Evolutionary conservation across 2,797 vertebrate genomes (phyloP), one percentile per base, ranked within the genome.

Genomic region (Geotrypetes seraphini): DNA sequence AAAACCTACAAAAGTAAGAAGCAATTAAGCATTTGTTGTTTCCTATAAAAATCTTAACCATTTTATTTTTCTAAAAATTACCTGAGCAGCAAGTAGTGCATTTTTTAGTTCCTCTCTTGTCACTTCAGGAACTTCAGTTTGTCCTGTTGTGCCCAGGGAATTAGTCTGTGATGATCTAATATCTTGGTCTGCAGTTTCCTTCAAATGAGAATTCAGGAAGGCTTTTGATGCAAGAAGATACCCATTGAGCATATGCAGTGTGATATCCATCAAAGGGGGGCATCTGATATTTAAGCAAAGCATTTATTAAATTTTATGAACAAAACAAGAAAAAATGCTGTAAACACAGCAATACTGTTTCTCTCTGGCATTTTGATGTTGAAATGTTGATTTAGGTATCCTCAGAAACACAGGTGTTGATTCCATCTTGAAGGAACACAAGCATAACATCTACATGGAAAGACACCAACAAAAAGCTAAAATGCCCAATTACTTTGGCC

Each of bases 71-170:
- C n/a, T n/a, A n/a, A n/a, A n/a, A n/a, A 50, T 58, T 71, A 97
- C 96, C 92, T 99, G 96, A 16, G 95, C 96, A 29, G 96, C 79
- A 17, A 99, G 68, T 28, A 99, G 75, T 12, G 96, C 96, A 12
- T 97, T 99, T 75, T 96, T 98, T 36, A 99, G 62, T 61, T 99
- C 95, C 68, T 99, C 96, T 46, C 95, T 82, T 24, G 94, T 97
- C 57, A 99, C 96, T 69, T 99, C 95, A 2, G 92, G 87, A 7
- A 88, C 82, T 13, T 97, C 94, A 3, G 81, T 67, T 41, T 85
- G 87, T 30, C 83, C 86, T 3, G 78, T 30, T 19, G 85, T 72
- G 4, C 87, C 87, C 43, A 91, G 69, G 1, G 83, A 71, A 31
- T 85, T 88, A 5, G 85, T 94, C 47, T 87, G 89, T 43, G 71